A percentile compares a stretch with the other conserved stretches of the same genome.
Evolutionary conservation across 2,113 vertebrate genomes (phyloP).

Genomic region (Zootoca vivipara): DNA sequence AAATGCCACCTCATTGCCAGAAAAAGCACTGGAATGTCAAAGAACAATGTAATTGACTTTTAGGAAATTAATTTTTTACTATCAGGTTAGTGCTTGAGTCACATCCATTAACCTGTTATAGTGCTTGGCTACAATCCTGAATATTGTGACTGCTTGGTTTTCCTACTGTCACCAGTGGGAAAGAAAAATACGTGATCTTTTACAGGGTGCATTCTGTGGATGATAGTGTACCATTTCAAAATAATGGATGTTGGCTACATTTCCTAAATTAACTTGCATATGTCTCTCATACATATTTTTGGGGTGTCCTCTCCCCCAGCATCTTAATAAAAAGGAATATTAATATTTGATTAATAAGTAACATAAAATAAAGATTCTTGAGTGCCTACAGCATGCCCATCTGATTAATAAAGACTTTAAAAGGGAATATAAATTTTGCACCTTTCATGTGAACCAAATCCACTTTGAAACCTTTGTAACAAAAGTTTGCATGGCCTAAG

Average conservation of each 20-base stretch:
- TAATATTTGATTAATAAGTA: neutral
- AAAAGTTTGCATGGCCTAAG: neutral
- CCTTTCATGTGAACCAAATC: neutral
- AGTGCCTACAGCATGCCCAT: neutral
- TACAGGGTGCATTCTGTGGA: neutral
- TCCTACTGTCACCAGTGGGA: neutral
- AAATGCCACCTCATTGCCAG: neutral
- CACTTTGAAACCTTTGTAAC: neutral
- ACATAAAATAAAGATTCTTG: neutral
- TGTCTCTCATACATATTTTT: neutral
- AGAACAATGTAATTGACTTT: neutral
- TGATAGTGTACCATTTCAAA: neutral
- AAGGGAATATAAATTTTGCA: neutral
- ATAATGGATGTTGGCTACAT: neutral
- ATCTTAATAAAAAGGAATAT: neutral
- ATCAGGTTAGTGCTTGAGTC: conserved; percentile 2
- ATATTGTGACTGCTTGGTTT: neutral
- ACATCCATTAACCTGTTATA: neutral
- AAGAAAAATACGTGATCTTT: neutral
- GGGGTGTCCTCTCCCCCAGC: neutral
- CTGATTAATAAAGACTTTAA: neutral
- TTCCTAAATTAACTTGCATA: neutral
- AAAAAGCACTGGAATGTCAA: neutral
- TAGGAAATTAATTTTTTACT: conserved; percentile 22
- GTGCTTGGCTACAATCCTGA: neutral